Evolutionary conservation across 2,888 invertebrate genomes (phyloP).

Genomic region (Germaria angustata): DNA sequence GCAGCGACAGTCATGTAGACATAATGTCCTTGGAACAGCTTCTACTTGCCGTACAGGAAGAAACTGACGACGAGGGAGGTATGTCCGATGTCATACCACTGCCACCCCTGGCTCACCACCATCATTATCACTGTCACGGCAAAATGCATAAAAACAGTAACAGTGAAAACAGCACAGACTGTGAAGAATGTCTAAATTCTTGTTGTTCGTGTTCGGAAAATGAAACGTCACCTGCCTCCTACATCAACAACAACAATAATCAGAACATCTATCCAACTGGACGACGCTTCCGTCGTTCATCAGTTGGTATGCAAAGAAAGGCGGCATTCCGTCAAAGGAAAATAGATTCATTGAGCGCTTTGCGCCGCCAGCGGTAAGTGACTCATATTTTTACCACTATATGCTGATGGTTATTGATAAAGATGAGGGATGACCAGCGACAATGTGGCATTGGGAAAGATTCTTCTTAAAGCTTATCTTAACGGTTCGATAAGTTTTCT

Average conservation of each 20-base stretch:
- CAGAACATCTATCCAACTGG: conserved; percentile 12
- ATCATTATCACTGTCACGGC: conserved; percentile 53
- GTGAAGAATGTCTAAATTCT: conserved; percentile 35
- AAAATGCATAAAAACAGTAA: conserved; percentile 40
- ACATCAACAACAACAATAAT: conserved; percentile 1
- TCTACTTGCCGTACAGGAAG: conserved; percentile 74
- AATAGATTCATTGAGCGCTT: conserved; percentile 76
- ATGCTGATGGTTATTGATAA: not conserved
- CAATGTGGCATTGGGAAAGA: no score
- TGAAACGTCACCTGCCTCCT: conserved; percentile 41
- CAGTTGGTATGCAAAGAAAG: conserved; percentile 77
- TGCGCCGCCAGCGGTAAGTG: conserved; percentile 78
- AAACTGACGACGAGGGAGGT: conserved; percentile 70
- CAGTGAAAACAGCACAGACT: conserved; percentile 30
- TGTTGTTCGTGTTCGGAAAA: conserved; percentile 45
- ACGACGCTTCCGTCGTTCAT: conserved; percentile 75
- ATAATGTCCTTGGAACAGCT: conserved; percentile 73
- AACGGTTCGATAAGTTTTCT: no score
- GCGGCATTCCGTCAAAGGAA: conserved; percentile 79
- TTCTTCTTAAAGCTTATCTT: no score
- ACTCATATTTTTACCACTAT: not conserved
- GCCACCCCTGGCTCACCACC: conserved; percentile 44
- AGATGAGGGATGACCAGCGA: no score
- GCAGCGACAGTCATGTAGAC: conserved; percentile 63
- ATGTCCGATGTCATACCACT: conserved; percentile 56